Conservation (phyloP, 2,797 vertebrate species). For the Holocentrus rufus region DNA sequence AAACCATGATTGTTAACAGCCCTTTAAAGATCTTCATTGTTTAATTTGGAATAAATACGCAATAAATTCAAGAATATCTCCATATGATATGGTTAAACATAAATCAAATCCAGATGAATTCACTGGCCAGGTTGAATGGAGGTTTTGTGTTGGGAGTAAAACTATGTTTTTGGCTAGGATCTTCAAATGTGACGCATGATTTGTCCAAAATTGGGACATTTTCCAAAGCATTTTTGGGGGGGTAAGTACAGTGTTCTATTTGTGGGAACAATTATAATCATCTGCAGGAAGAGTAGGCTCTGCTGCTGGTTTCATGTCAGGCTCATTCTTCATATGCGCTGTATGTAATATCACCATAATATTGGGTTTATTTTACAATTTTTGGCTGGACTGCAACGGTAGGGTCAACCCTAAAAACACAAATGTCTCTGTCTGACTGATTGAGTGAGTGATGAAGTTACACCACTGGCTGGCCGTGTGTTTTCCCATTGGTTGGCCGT, state of each 20-base stretch:
- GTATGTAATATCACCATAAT: background rate
- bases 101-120: background rate
- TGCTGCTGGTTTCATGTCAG: slow-evolving; percentile 4
- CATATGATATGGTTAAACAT: background rate
- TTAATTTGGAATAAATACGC: background rate
- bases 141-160: background rate
- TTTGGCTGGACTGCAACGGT: no score
- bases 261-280: slow-evolving; percentile 6
- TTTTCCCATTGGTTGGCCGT: no score
- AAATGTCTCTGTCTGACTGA: no score
- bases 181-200: slow-evolving; percentile 1
- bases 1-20: background rate
- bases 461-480: no score
- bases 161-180: background rate
- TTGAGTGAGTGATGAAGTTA: no score
- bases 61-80: background rate
- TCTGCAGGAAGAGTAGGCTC: slow-evolving; percentile 2
- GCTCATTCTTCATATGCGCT: background rate
- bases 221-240: no score
- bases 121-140: background rate
- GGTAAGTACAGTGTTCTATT: slow-evolving; percentile 1
- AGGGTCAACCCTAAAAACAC: no score
- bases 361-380: slow-evolving; percentile 1
- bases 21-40: background rate
- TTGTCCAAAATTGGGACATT: slow-evolving; percentile 9